These are phyloP conservation scores for Thumatha senex DNA, from an alignment of 2,888 invertebrate genomes.

Conservation along the genomic window DNA sequence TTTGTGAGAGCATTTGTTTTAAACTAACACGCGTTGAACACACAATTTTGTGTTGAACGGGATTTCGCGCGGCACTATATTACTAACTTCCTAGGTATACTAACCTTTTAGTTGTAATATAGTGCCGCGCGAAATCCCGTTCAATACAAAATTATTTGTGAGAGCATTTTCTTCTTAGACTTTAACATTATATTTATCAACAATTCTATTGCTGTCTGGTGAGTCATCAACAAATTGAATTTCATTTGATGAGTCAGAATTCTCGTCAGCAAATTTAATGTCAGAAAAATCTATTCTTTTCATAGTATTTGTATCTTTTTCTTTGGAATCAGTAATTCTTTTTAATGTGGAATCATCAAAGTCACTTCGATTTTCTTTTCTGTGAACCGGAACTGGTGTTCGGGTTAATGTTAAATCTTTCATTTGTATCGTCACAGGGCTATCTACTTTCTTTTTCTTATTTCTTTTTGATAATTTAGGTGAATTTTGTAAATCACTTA, in stretches of 20 bases:
- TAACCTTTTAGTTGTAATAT: too few relatives aligned
- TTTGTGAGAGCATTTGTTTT: too few relatives aligned
- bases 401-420: slow-evolving; percentile 66
- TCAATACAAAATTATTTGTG: too few relatives aligned
- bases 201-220: slow-evolving; percentile 72
- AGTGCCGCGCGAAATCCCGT: too few relatives aligned
- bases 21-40: too few relatives aligned
- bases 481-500: slow-evolving; percentile 72
- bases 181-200: slow-evolving; percentile 69
- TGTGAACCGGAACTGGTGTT: slow-evolving; percentile 69
- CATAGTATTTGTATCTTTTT: slow-evolving; percentile 80
- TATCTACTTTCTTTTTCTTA: slow-evolving; percentile 62
- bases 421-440: slow-evolving; percentile 65
- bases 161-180: slow-evolving; percentile 45
- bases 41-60: too few relatives aligned
- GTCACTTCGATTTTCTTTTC: slow-evolving; percentile 54
- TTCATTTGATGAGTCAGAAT: slow-evolving; percentile 82
- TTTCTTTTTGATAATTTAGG: slow-evolving; percentile 63
- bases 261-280: slow-evolving; percentile 89
- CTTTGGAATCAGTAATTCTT: slow-evolving; percentile 86
- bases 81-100: too few relatives aligned
- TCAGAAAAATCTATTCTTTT: slow-evolving; percentile 85
- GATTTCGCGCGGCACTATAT: too few relatives aligned
- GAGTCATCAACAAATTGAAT: slow-evolving; percentile 77
- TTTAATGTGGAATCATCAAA: slow-evolving; percentile 75